Percentiles rank a stretch among this genome's conserved stretches.
Conservation (phyloP, 2,113 vertebrate genomes). For the Anolis carolinensis region DNA sequence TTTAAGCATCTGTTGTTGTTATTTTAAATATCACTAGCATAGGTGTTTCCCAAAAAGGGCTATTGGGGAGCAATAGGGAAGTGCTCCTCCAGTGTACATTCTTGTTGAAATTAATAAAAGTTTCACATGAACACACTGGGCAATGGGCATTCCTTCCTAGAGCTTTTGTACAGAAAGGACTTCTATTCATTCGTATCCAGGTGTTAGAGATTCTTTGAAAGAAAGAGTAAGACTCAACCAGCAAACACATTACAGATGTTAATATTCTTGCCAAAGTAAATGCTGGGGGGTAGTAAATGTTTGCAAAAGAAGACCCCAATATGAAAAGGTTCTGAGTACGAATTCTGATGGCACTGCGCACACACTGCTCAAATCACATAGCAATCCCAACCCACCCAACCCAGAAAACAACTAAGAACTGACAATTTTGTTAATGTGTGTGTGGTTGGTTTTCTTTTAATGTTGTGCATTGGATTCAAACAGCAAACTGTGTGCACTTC, state of each 20-base stretch:
- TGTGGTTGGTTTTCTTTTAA: constrained; percentile 78
- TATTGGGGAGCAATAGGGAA: not conserved
- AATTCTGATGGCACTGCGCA: constrained; percentile 50
- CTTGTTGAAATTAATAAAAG: constrained; percentile 30
- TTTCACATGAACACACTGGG: not conserved
- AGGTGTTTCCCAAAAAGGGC: not conserved
- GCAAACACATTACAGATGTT: constrained; percentile 25
- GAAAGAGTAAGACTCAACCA: constrained; percentile 38
- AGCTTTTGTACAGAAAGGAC: not conserved
- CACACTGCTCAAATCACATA: constrained; percentile 53
- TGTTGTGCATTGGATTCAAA: constrained; percentile 95
- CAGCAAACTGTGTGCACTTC: constrained; percentile 94
- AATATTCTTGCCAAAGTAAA: constrained; percentile 30
- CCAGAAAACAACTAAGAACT: constrained; percentile 75
- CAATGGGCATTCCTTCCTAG: constrained; percentile 9
- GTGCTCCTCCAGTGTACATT: not conserved
- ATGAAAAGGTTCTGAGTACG: constrained; percentile 37
- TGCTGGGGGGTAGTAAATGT: constrained; percentile 26
- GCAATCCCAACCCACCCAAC: constrained; percentile 47
- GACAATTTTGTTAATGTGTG: constrained; percentile 66
- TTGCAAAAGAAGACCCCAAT: constrained; percentile 30
- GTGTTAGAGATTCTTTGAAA: constrained; percentile 33
- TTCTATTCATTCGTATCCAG: not conserved
- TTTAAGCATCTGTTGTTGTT: constrained; percentile 13
- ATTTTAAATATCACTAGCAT: not conserved